A percentile compares a stretch with the other conserved stretches of the same genome.
Conservation (phyloP, 1,140 invertebrate species). For the Yoshiicerus persimilis region DNA sequence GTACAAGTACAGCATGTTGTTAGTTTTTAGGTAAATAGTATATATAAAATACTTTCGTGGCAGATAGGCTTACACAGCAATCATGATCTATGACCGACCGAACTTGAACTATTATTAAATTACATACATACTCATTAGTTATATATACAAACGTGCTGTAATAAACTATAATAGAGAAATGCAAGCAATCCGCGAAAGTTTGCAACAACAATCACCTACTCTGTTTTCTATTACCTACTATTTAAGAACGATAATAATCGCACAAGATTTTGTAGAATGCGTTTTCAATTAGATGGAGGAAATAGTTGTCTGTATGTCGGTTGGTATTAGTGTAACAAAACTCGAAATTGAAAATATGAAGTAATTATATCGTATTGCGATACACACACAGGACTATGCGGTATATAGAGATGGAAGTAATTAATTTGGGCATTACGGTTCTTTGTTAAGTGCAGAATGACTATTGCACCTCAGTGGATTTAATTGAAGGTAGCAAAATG, state of each 20-base stretch:
- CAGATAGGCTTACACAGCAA: neutral
- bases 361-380: neutral
- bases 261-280: neutral
- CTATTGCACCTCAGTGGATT: neutral
- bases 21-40: constrained; percentile 10
- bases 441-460: neutral
- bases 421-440: neutral
- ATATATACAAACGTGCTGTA: neutral
- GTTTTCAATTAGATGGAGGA: neutral
- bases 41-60: constrained; percentile 23
- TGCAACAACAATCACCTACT: neutral
- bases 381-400: neutral
- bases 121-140: neutral
- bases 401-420: neutral
- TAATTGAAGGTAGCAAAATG: neutral
- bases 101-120: neutral
- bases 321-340: neutral
- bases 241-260: neutral
- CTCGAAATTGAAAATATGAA: neutral
- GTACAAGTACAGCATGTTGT: constrained; percentile 14
- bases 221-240: neutral
- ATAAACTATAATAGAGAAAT: neutral
- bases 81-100: constrained; percentile 12
- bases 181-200: constrained; percentile 1
- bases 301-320: neutral